Base-by-base conservation (phyloP, 2,113 vertebrate species). In the Percina caprodes region DNA sequence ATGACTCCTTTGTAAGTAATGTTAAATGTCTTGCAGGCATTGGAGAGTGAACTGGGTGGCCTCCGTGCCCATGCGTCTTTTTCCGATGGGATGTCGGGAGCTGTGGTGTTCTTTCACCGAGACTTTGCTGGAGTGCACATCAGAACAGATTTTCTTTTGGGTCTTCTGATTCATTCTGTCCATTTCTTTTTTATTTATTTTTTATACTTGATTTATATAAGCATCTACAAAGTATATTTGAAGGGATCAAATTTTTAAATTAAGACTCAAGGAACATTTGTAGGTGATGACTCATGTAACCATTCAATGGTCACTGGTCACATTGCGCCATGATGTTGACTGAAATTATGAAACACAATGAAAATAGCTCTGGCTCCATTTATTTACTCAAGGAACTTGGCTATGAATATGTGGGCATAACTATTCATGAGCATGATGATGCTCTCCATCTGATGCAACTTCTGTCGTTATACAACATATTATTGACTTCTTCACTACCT, bases 251-350 rank as follows among this genome's bases (percentile, higher is more conserved):
- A 39, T 24, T 35, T 13, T 62, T 14, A 13, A 62, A 45, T 54
- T 35, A 35, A 30, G 24, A 71, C 60, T 77, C 4, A 6, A 21
- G 30, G 12, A n/a, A 19, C 48, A 58, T 67, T 59, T 59, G 26
- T 21, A 33, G 15, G 19, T 21, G 15, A 66, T 71, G 61, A 48
- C 26, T 69, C 35, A 68, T 45, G 55, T 30, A 63, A 73, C 55
- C 10, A 49, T 69, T 75, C 23, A 56, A 56, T 63, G 52, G 70
- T 69, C 45, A 62, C 48, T 19, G 45, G n/a, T 46, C 49, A 54
- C 10, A 14, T 39, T 19, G 30, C 7, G 14, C 23, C 6, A 24
- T 11, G 30, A 30, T 30, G 48, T 35, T 62, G 58, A 51, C 23
- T 23, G 58, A 54, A 14, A 52, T 39, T 4, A 51, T 39, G 8